phyloP scores from a whole-genome alignment of 2,888 invertebrate genomes.

The Parochlus steinenii region DNA sequence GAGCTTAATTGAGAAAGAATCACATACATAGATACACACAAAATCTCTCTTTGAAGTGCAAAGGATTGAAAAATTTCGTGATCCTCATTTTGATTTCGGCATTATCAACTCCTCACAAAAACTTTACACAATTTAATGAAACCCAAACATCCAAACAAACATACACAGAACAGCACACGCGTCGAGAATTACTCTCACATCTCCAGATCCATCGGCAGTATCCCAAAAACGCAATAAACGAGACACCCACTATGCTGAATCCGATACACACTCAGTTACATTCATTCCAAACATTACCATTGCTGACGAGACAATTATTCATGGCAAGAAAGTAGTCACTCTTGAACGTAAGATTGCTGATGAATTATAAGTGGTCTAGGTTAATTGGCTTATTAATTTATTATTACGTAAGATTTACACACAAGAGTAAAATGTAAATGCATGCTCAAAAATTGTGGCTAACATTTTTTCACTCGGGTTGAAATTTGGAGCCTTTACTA shows the following conservation, averaged over 20 bases:
- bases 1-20: too few relatives aligned
- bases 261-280: slow-evolving; percentile 23
- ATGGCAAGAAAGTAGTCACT: background rate
- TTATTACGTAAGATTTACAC: background rate
- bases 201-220: slow-evolving; percentile 34
- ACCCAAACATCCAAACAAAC: background rate
- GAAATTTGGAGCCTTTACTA: background rate
- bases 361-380: slow-evolving; percentile 3
- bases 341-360: slow-evolving; percentile 11
- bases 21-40: too few relatives aligned
- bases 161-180: slow-evolving; percentile 23
- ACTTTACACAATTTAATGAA: background rate
- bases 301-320: background rate
- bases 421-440: background rate
- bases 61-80: too few relatives aligned
- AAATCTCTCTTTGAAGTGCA: too few relatives aligned
- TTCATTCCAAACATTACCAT: slow-evolving; percentile 21
- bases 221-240: slow-evolving; percentile 13
- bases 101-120: slow-evolving; percentile 15
- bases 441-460: background rate
- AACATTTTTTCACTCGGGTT: background rate
- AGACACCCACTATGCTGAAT: slow-evolving; percentile 23
- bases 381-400: slow-evolving; percentile 1
- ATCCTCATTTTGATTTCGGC: too few relatives aligned
- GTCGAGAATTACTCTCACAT: slow-evolving; percentile 36